Percentiles rank a stretch among this genome's conserved stretches.
These are phyloP conservation scores for Araneus ventricosus DNA, from an alignment of 1,140 invertebrate species.

Conservation along the genomic window DNA sequence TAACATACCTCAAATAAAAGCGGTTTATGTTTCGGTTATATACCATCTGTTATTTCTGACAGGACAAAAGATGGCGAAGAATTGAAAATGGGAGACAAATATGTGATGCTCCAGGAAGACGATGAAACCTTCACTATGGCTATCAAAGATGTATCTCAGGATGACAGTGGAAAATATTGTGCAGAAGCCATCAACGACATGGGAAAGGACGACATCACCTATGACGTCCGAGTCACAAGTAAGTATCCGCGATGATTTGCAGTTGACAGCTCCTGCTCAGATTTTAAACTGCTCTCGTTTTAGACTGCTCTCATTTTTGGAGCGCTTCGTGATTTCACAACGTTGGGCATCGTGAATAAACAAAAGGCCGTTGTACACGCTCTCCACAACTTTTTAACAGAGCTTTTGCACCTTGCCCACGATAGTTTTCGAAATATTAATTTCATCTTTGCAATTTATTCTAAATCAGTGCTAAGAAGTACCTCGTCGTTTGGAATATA, in stretches of 20 bases:
- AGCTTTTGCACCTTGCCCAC: too few species aligned
- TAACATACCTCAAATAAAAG: too few species aligned
- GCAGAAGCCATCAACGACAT: conserved; percentile 90
- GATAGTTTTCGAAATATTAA: too few species aligned
- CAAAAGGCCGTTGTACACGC: too few species aligned
- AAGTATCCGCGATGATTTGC: conserved; percentile 91
- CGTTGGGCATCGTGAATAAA: too few species aligned
- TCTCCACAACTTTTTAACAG: too few species aligned
- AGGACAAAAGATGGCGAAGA: conserved; percentile 76
- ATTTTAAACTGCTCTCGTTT: background rate
- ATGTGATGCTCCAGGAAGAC: conserved; percentile 86
- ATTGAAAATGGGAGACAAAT: conserved; percentile 79
- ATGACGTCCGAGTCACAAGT: conserved; percentile 80
- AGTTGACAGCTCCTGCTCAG: background rate
- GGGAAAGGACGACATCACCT: conserved; percentile 77
- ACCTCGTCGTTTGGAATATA: too few species aligned
- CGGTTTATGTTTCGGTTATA: too few species aligned
- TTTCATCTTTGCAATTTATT: too few species aligned
- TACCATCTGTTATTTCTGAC: background rate
- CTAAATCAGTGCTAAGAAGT: too few species aligned
- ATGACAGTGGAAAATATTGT: conserved; percentile 94
- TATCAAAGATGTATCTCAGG: conserved; percentile 91
- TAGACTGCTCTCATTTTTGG: too few species aligned
- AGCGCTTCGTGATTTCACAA: too few species aligned
- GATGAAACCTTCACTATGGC: conserved; percentile 87